phyloP scores from a whole-genome alignment of 2,113 vertebrate species.

The Cathartes aura region DNA sequence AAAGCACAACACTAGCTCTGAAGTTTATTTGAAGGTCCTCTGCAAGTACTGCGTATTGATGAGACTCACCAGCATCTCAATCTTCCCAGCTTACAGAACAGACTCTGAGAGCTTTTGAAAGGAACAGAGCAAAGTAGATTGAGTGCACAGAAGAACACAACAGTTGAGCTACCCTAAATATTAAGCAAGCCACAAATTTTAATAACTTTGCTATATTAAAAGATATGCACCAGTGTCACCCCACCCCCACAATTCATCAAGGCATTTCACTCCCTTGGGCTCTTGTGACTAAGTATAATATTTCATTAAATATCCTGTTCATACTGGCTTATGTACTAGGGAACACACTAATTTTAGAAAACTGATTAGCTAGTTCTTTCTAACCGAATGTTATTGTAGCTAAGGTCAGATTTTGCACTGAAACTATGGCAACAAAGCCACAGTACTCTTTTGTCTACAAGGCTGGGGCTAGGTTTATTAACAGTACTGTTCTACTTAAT shows the following conservation, averaged over 20 bases:
- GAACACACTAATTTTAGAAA: conserved; percentile 84
- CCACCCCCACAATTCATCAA: conserved; percentile 49
- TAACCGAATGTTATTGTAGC: conserved; percentile 78
- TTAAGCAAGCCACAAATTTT: conserved; percentile 11
- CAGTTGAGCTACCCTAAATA: background rate
- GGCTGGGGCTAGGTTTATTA: conserved; percentile 66
- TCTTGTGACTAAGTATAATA: conserved; percentile 71
- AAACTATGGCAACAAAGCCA: conserved; percentile 83
- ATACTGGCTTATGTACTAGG: conserved; percentile 74
- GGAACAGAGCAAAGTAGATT: background rate
- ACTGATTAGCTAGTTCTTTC: conserved; percentile 80
- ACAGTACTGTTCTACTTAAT: conserved; percentile 30
- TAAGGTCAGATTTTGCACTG: conserved; percentile 82
- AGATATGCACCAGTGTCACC: conserved; percentile 42
- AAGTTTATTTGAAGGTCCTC: background rate
- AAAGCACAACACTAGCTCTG: background rate
- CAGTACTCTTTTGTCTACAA: conserved; percentile 67
- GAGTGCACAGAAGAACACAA: background rate
- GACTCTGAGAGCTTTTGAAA: background rate
- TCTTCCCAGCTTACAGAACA: background rate
- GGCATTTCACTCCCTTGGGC: conserved; percentile 65
- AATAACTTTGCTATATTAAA: background rate
- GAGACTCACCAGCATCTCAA: background rate
- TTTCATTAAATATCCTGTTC: conserved; percentile 78
- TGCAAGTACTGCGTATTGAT: background rate